Evolutionary conservation across 2,797 vertebrate genomes (phyloP), one percentile per base, ranked within the genome.

Genomic region (Hypotaenidia philippensis): DNA sequence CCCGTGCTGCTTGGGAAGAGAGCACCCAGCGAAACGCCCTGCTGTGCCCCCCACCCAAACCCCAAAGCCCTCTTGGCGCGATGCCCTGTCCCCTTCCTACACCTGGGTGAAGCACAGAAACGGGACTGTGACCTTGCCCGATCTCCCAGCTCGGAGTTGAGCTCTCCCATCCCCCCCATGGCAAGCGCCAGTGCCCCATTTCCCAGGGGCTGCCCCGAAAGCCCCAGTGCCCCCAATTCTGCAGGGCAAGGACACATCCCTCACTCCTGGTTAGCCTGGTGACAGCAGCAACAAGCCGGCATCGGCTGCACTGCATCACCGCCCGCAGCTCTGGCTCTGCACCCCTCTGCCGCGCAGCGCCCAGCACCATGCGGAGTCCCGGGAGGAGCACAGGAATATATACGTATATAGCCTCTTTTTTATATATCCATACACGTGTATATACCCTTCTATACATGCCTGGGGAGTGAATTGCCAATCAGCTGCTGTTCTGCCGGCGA

Each of bases 51-150:
- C 31, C 34, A 36, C 13, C 27, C 5, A 13, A 13, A 26, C 6
- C 32, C 47, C 38, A 2, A 36, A 25, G 0, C 2, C 41, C 18
- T 29, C 66, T 47, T 0, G 0, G 61, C 29, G 34, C 0, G 3
- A 26, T 26, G 59, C 19, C 12, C 12, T 5, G 21, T 27, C 34
- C n/a, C 44, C 15, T 78, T 32, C 55, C 47, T 47, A 47, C 25
- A 21, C 11, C 13, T 26, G 32, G 53, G 18, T 13, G 36, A 71
- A 57, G 74, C 3, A 6, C 55, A 36, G 86, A 44, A 29, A 8
- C 1, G 12, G 56, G 10, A 61, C 92, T 89, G 41, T 44, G 92
- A 95, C 92, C 92, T 94, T 96, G 78, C 70, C 61, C 1, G 0
- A 20, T 38, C 68, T 17, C 32, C 50, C 3, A 1, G 69, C 70